Conservation (phyloP, 2,797 vertebrate species). For the Aplochiton taeniatus region DNA sequence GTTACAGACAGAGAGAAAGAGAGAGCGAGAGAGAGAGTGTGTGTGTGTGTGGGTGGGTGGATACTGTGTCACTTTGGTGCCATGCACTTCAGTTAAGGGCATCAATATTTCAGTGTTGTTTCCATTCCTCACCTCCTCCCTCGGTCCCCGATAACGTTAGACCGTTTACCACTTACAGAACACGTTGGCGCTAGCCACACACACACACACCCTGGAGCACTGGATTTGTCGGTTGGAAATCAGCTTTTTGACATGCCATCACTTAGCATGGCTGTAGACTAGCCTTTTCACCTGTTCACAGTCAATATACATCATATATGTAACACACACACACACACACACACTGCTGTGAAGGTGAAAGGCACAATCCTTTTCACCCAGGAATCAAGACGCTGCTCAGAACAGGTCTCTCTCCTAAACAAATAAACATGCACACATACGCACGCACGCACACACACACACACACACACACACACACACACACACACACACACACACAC, state of each 20-base stretch:
- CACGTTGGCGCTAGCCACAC: conserved; percentile 26
- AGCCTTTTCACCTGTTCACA: too few species aligned
- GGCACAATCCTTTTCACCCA: too few species aligned
- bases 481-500: neutral
- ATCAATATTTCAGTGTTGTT: conserved; percentile 60
- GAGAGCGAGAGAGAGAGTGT: too few species aligned
- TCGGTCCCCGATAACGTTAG: conserved; percentile 51
- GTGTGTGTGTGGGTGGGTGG: conserved; percentile 21
- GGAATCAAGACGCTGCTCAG: too few species aligned
- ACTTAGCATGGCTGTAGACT: too few species aligned
- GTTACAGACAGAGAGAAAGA: too few species aligned
- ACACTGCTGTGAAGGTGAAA: neutral
- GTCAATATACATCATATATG: conserved; percentile 11
- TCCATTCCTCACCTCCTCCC: conserved; percentile 71
- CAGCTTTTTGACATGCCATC: too few species aligned
- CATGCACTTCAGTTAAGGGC: conserved; percentile 66
- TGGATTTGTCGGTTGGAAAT: neutral
- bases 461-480: neutral
- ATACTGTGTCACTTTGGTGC: conserved; percentile 48
- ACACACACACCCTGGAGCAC: neutral
- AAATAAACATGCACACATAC: conserved; percentile 18
- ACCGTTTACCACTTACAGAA: conserved; percentile 57
- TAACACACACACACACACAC: conserved; percentile 14
- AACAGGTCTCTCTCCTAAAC: conserved; percentile 2
- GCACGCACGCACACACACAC: conserved; percentile 9